Conservation (phyloP, 2,113 vertebrate species). For the Stictonetta naevosa region DNA sequence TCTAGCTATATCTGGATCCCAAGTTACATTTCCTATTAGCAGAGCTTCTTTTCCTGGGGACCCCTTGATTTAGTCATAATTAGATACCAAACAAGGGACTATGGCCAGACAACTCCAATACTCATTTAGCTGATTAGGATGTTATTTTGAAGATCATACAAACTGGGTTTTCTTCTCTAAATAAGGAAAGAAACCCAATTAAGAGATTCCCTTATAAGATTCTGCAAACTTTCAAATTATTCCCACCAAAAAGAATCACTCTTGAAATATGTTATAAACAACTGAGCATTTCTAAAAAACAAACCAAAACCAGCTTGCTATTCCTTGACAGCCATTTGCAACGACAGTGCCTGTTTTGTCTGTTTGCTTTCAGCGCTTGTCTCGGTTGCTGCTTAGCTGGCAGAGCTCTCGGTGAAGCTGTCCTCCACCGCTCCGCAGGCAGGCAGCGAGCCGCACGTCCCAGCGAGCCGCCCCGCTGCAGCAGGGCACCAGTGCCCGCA, state of each 20-base stretch:
- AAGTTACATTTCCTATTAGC: neutral
- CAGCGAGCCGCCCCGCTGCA: no score
- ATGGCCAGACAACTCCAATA: neutral
- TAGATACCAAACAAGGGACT: neutral
- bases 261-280: neutral
- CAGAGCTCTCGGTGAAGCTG: fast-evolving
- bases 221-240: neutral
- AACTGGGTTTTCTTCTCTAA: neutral
- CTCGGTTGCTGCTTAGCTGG: neutral
- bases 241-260: neutral
- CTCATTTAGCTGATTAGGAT: neutral
- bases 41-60: neutral
- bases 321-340: neutral
- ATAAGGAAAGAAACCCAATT: neutral
- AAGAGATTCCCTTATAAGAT: neutral
- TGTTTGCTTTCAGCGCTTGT: neutral
- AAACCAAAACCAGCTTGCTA: neutral
- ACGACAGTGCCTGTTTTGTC: neutral
- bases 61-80: neutral
- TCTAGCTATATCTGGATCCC: neutral
- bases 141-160: neutral
- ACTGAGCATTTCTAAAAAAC: neutral
- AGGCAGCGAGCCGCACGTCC: no score
- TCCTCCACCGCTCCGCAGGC: no score
- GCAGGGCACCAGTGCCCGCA: fast-evolving